A percentile compares a stretch with the other conserved stretches of the same genome.
Evolutionary conservation across 2,113 vertebrate genomes (phyloP).

Genomic region (Lutjanus erythropterus): DNA sequence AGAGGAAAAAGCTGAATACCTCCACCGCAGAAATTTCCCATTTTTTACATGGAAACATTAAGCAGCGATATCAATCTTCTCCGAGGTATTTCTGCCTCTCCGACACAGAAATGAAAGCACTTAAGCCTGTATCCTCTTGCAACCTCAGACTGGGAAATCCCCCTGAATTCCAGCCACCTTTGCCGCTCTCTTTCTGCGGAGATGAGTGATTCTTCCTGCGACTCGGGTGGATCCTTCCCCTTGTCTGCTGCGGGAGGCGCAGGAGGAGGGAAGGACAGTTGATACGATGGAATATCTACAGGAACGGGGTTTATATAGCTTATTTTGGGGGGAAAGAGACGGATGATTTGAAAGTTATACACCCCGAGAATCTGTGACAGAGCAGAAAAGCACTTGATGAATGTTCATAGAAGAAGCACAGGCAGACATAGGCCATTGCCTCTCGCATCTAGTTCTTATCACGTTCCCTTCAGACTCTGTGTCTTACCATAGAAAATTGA

Average conservation of each 20-base stretch:
- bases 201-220: conserved; percentile 59
- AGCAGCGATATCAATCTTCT: conserved; percentile 59
- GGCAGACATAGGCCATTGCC: conserved; percentile 49
- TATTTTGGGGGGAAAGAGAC: conserved; percentile 12
- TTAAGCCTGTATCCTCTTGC: conserved; percentile 72
- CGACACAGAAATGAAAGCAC: conserved; percentile 53
- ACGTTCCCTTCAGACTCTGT: conserved; percentile 55
- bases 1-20: conserved; percentile 32
- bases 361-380: conserved; percentile 36
- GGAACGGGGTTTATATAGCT: not conserved
- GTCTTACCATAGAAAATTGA: conserved; percentile 72
- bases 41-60: conserved; percentile 53
- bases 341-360: conserved; percentile 46
- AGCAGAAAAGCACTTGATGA: conserved; percentile 68
- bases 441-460: conserved; percentile 67
- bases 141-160: conserved; percentile 72
- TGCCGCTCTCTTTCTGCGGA: conserved; percentile 43
- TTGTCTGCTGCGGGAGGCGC: conserved; percentile 13
- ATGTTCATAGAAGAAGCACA: conserved; percentile 56
- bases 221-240: conserved; percentile 47
- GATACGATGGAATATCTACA: not conserved
- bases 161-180: conserved; percentile 71
- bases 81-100: conserved; percentile 53
- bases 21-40: conserved; percentile 19
- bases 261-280: not conserved